Evolutionary conservation across 2,113 vertebrate genomes (phyloP).

Genomic region (Semicossyphus pulcher): DNA sequence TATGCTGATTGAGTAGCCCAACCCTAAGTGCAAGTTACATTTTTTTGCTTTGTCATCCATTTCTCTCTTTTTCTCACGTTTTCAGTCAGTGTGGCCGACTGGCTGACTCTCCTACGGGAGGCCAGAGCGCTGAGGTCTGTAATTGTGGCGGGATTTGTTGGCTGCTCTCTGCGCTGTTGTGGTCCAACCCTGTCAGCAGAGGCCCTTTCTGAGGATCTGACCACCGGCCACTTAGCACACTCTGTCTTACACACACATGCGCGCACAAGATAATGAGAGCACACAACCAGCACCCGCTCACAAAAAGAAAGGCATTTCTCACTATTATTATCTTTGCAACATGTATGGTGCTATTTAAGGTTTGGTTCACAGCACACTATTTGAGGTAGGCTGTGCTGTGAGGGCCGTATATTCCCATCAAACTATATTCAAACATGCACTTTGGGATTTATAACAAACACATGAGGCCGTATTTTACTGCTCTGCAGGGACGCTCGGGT

Average conservation of each 20-base stretch:
- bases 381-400: background rate
- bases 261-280: constrained; percentile 11
- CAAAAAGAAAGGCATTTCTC: constrained; percentile 9
- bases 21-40: background rate
- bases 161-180: constrained; percentile 45
- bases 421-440: constrained; percentile 35
- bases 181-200: constrained; percentile 49
- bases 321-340: constrained; percentile 38
- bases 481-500: constrained; percentile 11
- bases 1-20: background rate
- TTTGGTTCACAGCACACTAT: constrained; percentile 5
- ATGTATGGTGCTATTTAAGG: constrained; percentile 20
- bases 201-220: constrained; percentile 50
- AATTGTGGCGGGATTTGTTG: constrained; percentile 70
- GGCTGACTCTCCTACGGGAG: constrained; percentile 31
- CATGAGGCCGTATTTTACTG: constrained; percentile 38
- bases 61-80: constrained; percentile 11
- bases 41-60: constrained; percentile 33
- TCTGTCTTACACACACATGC: constrained; percentile 7
- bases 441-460: constrained; percentile 42
- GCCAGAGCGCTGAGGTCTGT: constrained; percentile 44
- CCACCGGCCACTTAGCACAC: constrained; percentile 41
- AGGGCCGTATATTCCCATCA: constrained; percentile 13
- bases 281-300: constrained; percentile 4
- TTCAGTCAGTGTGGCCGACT: background rate